Base-by-base conservation (phyloP, 2,113 vertebrate genomes). In the Gobius niger region DNA sequence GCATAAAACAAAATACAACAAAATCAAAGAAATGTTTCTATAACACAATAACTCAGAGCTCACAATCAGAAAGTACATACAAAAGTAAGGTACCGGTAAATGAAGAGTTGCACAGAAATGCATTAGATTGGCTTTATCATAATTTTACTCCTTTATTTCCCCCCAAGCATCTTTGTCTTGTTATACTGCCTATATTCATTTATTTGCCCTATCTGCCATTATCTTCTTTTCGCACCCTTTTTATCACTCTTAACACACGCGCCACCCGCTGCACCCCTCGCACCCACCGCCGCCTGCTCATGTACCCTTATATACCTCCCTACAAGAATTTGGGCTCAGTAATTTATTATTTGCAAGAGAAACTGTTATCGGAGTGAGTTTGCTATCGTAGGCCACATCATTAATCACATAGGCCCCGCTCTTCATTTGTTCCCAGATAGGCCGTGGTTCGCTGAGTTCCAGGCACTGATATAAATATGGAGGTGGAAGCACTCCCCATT, bases 271-370 rank as follows among this genome's bases (percentile, higher is more conserved):
- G 44, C 15, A 18, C 52, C 41, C 54, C 59, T 10, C 11, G 24
- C 52, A 54, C 60, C 51, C 54, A 10, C 18, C 67, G 11, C 14
- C 49, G 49, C 49, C 54, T 63, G 47, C 65, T 65, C 56, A 63
- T 74, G 67, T 76, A 82, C 61, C 74, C 75, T 72, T 76, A 73
- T 78, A 85, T 82, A 82, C 65, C 67, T 72, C 77, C 71, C 69
- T 16, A 60, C 65, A 83, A 70, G 83, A 88, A 89, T 84, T 87
- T 91, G 88, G 81, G 85, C 78, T 88, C 85, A 80, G 85, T 90
- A 91, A 92, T 94, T 92, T 94, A 92, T 92, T 92, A 91, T 93
- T 92, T 92, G 88, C 85, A 85, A 91, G 86, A 86, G 88, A 92
- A 89, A 88, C 88, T 77, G 89, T 92, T 94, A 93, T 93, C 91